Evolutionary conservation across 2,113 vertebrate genomes (phyloP).

Genomic region (Dicentrarchus labrax): DNA sequence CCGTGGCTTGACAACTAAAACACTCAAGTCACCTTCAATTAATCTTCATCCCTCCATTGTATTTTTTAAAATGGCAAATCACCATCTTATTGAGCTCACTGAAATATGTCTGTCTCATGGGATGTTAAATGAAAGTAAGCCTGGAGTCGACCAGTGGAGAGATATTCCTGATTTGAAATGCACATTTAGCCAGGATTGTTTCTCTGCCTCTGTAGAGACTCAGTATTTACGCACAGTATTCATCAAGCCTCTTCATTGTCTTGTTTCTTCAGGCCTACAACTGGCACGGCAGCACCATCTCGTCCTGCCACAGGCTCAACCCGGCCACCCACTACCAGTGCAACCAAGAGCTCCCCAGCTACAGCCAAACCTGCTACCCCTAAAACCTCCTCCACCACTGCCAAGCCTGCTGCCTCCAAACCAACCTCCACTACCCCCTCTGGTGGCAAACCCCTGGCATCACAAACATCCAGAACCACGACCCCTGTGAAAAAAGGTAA

Average conservation of each 20-base stretch:
- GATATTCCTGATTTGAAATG: background rate
- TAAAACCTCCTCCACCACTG: slow-evolving; percentile 63
- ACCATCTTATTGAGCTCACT: background rate
- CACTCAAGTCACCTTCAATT: slow-evolving; percentile 14
- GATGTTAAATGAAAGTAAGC: background rate
- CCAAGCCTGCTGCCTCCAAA: slow-evolving; percentile 79
- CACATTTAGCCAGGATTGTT: background rate
- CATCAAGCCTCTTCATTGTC: slow-evolving; percentile 9
- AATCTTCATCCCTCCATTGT: background rate
- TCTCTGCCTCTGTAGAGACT: background rate
- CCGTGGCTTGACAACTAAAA: slow-evolving; percentile 15
- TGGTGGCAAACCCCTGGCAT: slow-evolving; percentile 77
- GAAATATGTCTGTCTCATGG: background rate
- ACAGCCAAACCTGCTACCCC: slow-evolving; percentile 73
- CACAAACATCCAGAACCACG: slow-evolving; percentile 72
- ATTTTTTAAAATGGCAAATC: background rate
- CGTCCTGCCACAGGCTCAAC: slow-evolving; percentile 74
- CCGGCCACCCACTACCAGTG: slow-evolving; percentile 35
- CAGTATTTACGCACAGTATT: background rate
- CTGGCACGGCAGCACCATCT: slow-evolving; percentile 63
- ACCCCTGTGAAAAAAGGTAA: slow-evolving; percentile 85
- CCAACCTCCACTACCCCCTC: slow-evolving; percentile 76
- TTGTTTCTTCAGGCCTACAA: slow-evolving; percentile 68
- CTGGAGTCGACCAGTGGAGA: background rate
- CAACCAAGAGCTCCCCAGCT: slow-evolving; percentile 68